phyloP scores from a whole-genome alignment of 2,113 vertebrate species.

The Mystacornis crossleyi region DNA sequence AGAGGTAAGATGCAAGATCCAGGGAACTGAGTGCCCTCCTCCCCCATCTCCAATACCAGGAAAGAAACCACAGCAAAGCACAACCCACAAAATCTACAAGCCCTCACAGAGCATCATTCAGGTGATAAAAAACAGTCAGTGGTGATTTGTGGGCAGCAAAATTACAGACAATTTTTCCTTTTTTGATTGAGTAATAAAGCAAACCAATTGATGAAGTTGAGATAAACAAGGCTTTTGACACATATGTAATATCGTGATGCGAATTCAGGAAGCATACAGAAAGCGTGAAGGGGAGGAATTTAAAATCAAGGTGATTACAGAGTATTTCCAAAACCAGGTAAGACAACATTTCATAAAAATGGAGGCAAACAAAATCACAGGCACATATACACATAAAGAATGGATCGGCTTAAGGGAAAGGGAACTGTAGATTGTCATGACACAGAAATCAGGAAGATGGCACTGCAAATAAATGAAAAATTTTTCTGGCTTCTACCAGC shows the following conservation, averaged over 20 bases:
- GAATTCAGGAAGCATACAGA: neutral
- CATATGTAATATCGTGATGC: rapidly evolving
- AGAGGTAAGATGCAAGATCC: neutral
- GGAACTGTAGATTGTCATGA: rapidly evolving
- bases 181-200: rapidly evolving
- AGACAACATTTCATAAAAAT: neutral
- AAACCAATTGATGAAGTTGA: neutral
- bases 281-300: neutral
- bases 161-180: neutral
- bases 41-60: neutral
- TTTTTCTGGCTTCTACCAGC: neutral
- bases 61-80: neutral
- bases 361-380: neutral
- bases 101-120: neutral
- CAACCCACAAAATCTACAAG: neutral
- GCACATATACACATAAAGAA: neutral
- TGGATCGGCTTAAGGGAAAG: rapidly evolving
- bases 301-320: neutral
- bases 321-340: rapidly evolving
- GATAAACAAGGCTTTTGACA: neutral
- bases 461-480: neutral
- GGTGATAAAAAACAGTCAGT: neutral
- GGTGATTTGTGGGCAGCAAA: neutral
- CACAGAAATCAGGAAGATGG: neutral
- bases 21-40: neutral